phyloP scores from a whole-genome alignment of 1,140 invertebrate species.

The Anthonomus grandis region DNA sequence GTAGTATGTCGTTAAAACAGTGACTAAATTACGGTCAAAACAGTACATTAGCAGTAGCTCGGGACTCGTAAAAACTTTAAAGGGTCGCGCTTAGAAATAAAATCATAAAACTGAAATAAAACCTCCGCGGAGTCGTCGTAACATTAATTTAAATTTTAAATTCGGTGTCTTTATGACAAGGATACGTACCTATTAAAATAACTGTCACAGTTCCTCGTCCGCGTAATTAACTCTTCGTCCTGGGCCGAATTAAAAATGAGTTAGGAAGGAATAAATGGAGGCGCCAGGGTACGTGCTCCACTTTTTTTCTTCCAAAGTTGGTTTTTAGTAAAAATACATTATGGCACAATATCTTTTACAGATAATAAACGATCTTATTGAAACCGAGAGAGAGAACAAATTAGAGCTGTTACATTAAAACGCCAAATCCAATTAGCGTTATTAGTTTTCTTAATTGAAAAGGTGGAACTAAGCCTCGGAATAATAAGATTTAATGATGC shows the following conservation, averaged over 20 bases:
- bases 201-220: slow-evolving; percentile 10
- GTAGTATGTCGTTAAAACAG: no score
- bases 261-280: no score
- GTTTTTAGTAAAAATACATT: no score
- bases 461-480: slow-evolving; percentile 17
- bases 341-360: no score
- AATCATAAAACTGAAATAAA: slow-evolving; percentile 18
- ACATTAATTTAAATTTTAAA: slow-evolving; percentile 17
- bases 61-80: neutral
- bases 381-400: no score
- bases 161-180: slow-evolving; percentile 12
- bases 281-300: no score
- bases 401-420: no score
- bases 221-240: slow-evolving; percentile 11
- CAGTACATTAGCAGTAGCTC: neutral
- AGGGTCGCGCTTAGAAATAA: slow-evolving; percentile 4
- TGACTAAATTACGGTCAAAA: neutral
- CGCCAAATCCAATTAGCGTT: slow-evolving; percentile 21
- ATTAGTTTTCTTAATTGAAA: slow-evolving; percentile 26
- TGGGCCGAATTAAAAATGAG: slow-evolving; percentile 9
- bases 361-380: no score
- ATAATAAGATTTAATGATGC: slow-evolving; percentile 20
- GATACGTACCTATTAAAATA: slow-evolving; percentile 18
- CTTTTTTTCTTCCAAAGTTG: no score
- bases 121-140: slow-evolving; percentile 2